phyloP scores from a whole-genome alignment of 2,888 invertebrate species.

The Trichogramma dendrolimi region DNA sequence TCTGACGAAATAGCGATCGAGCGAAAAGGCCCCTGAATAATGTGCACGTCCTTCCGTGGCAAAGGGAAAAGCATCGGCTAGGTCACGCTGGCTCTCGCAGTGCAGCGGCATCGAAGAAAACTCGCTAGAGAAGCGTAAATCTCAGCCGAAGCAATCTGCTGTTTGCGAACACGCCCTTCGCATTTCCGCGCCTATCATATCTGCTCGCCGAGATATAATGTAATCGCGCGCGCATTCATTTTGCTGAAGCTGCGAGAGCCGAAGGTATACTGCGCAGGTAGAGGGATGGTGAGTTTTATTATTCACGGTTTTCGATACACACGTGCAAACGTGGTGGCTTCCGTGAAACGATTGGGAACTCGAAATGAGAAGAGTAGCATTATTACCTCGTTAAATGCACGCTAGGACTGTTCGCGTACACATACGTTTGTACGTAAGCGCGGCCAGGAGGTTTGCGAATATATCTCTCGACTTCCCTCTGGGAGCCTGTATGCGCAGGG shows the following conservation, averaged over 20 bases:
- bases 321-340: slow-evolving; percentile 29
- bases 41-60: neutral
- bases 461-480: no score
- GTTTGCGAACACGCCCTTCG: slow-evolving; percentile 18
- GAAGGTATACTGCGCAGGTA: no score
- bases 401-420: neutral
- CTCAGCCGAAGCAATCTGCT: slow-evolving; percentile 17
- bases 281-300: no score
- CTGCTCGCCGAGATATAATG: slow-evolving; percentile 14
- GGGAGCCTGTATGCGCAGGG: no score
- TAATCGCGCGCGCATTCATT: neutral
- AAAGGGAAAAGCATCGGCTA: slow-evolving; percentile 8
- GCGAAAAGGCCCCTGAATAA: neutral
- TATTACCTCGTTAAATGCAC: slow-evolving; percentile 35
- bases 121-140: neutral
- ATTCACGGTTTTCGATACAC: neutral
- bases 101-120: slow-evolving; percentile 10
- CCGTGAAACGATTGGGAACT: slow-evolving; percentile 36
- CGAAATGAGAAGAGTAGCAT: slow-evolving; percentile 33
- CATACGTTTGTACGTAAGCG: no score
- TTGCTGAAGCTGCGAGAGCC: no score
- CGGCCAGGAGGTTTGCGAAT: no score
- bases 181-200: slow-evolving; percentile 10
- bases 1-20: neutral
- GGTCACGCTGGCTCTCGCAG: slow-evolving; percentile 1